Evolutionary conservation across 2,797 vertebrate species (phyloP), one percentile per base, ranked within the genome.

Genomic region (Sitta carolinensis): DNA sequence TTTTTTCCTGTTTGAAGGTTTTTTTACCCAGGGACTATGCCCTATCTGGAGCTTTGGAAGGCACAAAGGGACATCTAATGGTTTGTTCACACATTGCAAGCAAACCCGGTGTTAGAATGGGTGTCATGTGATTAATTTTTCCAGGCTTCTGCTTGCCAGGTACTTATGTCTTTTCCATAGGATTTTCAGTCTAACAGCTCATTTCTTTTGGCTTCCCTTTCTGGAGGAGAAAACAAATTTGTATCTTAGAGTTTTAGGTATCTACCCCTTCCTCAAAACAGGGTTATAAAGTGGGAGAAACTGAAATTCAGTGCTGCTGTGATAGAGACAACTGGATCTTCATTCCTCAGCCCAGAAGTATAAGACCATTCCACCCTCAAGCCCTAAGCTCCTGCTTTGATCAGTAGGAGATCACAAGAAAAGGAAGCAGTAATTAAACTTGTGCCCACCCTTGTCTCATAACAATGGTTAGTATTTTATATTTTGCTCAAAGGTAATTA

Each of bases 21-120:
- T 75, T 47, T 26, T 48, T 16, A n/a, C 11, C 14, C 25, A 34
- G 48, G 23, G 19, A 26, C 27, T 45, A 2, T 75, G 55, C 10
- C 59, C 32, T 66, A 3, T 67, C 40, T 86, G 42, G 58, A 86
- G 17, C 43, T 91, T 85, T 79, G 29, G 16, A 85, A 81, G 29
- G 45, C 50, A 48, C 77, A 52, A 95, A 94, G 70, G 74, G 93
- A 94, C 94, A 93, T 84, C 90, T 91, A 90, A 94, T 74, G 55
- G 84, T 59, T 91, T 89, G 20, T 73, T 91, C 78, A 84, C 48
- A 94, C 63, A 90, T 61, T 96, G 67, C 80, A 93, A 91, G 85
- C 38, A 84, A 93, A 38, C 5, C 22, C 27, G 36, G 14, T 48
- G 42, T 13, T 88, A 43, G 25, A 73, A 72, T 11, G 48, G 30